These are phyloP conservation scores for Periophthalmus modestus DNA, from an alignment of 2,113 vertebrate genomes.

Conservation along the genomic window DNA sequence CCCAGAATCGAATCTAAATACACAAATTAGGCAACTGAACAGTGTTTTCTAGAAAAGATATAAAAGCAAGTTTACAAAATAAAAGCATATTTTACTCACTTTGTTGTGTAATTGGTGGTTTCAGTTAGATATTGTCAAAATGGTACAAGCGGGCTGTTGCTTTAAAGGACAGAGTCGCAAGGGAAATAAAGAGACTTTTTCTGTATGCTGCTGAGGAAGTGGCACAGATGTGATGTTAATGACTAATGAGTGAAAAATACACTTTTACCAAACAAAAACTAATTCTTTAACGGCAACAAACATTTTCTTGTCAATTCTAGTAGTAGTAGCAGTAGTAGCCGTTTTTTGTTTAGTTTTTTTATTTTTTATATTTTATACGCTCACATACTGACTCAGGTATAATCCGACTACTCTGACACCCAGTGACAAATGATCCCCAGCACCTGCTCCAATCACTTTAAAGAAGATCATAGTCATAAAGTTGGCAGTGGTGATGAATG, in stretches of 20 bases:
- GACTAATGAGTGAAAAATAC: too few relatives aligned
- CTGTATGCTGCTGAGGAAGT: background rate
- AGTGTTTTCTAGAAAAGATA: background rate
- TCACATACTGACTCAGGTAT: constrained; percentile 3
- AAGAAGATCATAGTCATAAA: constrained; percentile 33
- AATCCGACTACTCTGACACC: constrained; percentile 17
- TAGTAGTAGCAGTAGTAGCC: background rate
- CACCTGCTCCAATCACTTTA: constrained; percentile 5
- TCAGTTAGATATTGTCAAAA: background rate
- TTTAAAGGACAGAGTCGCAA: background rate
- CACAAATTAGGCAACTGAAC: background rate
- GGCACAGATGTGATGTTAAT: background rate
- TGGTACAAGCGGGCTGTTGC: background rate
- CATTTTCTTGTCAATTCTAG: background rate
- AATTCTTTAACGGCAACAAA: background rate
- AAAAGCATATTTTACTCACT: background rate
- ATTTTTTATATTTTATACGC: background rate
- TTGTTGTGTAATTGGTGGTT: background rate
- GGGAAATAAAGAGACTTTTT: background rate
- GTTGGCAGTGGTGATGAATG: constrained; percentile 54
- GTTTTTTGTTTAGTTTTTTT: too few relatives aligned
- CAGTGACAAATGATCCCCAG: constrained; percentile 35
- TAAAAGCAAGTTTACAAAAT: background rate
- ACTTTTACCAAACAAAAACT: background rate
- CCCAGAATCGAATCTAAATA: too few relatives aligned